These are phyloP conservation scores for Rhagoletis pomonella DNA, from an alignment of 1,140 invertebrate species.

Conservation along the genomic window DNA sequence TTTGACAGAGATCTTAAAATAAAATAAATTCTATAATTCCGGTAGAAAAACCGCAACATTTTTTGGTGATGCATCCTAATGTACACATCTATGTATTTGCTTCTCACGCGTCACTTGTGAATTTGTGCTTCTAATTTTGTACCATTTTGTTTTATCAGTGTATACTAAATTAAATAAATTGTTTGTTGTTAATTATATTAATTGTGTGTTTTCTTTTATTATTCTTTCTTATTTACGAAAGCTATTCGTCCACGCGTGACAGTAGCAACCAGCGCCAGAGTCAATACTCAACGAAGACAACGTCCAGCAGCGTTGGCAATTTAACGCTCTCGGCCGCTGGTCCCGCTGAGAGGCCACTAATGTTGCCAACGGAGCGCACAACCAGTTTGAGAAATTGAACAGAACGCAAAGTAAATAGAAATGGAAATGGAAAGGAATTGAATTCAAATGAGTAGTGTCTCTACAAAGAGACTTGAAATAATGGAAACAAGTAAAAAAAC, in stretches of 20 bases:
- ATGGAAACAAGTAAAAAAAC: too few species aligned
- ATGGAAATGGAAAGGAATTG: background rate
- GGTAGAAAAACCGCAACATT: too few species aligned
- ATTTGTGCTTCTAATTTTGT: slow-evolving; percentile 54
- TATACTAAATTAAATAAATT: background rate
- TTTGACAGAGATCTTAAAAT: too few species aligned
- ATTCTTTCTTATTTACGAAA: slow-evolving; percentile 24
- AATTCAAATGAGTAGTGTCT: background rate
- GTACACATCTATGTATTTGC: background rate
- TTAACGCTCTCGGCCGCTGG: slow-evolving; percentile 67
- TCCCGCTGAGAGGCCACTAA: slow-evolving; percentile 65
- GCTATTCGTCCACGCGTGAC: slow-evolving; percentile 67
- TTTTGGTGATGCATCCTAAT: too few species aligned
- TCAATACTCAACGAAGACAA: slow-evolving; percentile 71
- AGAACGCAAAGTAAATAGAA: background rate
- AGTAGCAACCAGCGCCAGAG: slow-evolving; percentile 70
- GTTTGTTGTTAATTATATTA: background rate
- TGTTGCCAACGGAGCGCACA: slow-evolving; percentile 62
- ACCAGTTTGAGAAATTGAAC: slow-evolving; percentile 56
- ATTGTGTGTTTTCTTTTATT: slow-evolving; percentile 23
- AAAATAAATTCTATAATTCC: too few species aligned
- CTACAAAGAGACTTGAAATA: too few species aligned
- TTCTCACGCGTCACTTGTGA: background rate
- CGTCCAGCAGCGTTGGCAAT: slow-evolving; percentile 70
- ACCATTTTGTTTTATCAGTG: background rate